These are phyloP conservation scores for Petrophora chlorosata DNA, from an alignment of 2,888 invertebrate species.

Conservation along the genomic window DNA sequence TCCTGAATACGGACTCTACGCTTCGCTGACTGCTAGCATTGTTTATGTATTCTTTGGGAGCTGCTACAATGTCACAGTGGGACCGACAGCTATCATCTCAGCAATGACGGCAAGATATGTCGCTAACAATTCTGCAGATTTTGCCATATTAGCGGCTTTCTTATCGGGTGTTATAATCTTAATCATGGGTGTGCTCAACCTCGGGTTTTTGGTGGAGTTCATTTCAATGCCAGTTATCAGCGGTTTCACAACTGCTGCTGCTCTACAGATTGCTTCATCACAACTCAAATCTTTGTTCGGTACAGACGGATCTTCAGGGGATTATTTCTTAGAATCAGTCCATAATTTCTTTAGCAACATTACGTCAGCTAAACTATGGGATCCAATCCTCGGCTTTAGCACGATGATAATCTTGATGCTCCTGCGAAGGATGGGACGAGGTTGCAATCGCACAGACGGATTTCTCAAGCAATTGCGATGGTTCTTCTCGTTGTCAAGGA, in stretches of 20 bases:
- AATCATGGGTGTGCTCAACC: conserved; percentile 87
- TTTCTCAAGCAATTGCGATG: conserved; percentile 81
- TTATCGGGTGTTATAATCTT: conserved; percentile 88
- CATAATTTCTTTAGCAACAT: conserved; percentile 85
- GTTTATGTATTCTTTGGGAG: conserved; percentile 95
- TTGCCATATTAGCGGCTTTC: conserved; percentile 89
- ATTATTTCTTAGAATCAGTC: conserved; percentile 86
- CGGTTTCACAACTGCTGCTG: conserved; percentile 93
- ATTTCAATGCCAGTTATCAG: conserved; percentile 93
- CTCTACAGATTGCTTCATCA: conserved; percentile 91
- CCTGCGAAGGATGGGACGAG: conserved; percentile 85
- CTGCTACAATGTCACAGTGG: conserved; percentile 88
- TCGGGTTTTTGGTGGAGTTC: conserved; percentile 92
- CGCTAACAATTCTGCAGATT: conserved; percentile 84
- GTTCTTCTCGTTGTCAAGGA: conserved; percentile 87
- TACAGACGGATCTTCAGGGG: conserved; percentile 82
- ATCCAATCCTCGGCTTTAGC: conserved; percentile 85
- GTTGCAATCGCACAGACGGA: conserved; percentile 72
- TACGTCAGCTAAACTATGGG: conserved; percentile 83
- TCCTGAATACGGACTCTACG: conserved; percentile 92
- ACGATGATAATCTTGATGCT: conserved; percentile 85
- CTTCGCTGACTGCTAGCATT: conserved; percentile 94
- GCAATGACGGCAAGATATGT: conserved; percentile 90
- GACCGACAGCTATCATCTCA: conserved; percentile 95
- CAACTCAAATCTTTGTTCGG: conserved; percentile 91